Evolutionary conservation across 2,888 invertebrate species (phyloP).

Genomic region (Drosophila robusta): DNA sequence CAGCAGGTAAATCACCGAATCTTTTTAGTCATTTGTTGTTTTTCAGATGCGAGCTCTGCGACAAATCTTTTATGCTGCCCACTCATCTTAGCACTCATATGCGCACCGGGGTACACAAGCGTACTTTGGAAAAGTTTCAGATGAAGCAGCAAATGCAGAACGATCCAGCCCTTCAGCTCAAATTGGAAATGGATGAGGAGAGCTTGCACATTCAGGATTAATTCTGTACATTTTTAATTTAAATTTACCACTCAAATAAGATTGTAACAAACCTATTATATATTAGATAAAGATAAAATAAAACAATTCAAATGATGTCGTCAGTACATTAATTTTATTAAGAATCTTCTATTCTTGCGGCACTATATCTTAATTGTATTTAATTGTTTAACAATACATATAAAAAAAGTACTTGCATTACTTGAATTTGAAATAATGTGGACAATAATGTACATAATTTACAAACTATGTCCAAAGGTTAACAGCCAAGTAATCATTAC

Average conservation of each 20-base stretch:
- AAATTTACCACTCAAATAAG: conserved; percentile 26
- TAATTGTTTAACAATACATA: background rate
- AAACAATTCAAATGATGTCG: conserved; percentile 20
- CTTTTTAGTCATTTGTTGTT: background rate
- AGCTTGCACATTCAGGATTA: conserved; percentile 70
- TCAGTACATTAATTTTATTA: conserved; percentile 3
- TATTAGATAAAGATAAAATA: conserved; percentile 29
- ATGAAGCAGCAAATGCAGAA: conserved; percentile 60
- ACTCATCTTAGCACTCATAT: conserved; percentile 73
- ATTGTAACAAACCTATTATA: conserved; percentile 25
- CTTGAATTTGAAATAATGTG: too few species aligned
- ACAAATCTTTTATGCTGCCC: conserved; percentile 74
- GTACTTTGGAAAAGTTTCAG: conserved; percentile 70
- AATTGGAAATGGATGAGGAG: conserved; percentile 69
- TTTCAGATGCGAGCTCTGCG: conserved; percentile 68
- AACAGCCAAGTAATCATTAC: conserved; percentile 1
- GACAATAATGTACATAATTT: too few species aligned
- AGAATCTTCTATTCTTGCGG: background rate
- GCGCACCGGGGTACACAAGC: conserved; percentile 73
- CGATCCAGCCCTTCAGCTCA: conserved; percentile 63
- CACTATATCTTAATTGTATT: background rate
- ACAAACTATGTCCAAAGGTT: background rate
- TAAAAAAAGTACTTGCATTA: background rate
- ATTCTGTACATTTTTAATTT: conserved; percentile 14
- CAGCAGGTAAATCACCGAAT: fast-evolving